Conservation (phyloP, 2,797 vertebrate species). For the Sarcoramphus papa region DNA sequence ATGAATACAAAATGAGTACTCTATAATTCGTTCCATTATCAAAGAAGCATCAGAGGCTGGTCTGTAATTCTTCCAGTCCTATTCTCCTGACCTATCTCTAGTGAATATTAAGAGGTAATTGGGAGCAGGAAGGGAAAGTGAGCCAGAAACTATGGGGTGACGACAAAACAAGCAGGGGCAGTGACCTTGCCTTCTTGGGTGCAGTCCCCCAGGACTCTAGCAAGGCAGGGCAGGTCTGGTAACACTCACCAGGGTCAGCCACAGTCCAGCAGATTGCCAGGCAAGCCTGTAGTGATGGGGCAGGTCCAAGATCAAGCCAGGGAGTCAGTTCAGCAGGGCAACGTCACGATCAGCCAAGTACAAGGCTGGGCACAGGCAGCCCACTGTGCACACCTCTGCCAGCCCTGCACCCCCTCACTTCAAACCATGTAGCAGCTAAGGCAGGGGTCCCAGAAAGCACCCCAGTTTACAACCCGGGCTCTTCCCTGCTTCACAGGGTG, state of each 20-base stretch:
- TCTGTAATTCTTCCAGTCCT: background rate
- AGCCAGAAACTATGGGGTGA: background rate
- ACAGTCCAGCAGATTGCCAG: background rate
- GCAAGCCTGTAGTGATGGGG: background rate
- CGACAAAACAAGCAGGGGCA: background rate
- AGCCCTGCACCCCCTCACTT: background rate
- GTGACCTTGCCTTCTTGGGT: background rate
- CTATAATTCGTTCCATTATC: background rate
- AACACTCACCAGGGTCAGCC: background rate
- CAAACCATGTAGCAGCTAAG: background rate
- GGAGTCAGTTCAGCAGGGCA: background rate
- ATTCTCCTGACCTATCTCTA: background rate
- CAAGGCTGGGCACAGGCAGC: background rate
- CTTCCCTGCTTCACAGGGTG: background rate
- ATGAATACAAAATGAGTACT: background rate
- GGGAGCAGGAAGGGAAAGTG: background rate
- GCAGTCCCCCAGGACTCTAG: background rate
- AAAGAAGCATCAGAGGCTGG: background rate
- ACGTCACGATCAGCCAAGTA: background rate
- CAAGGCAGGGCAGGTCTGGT: background rate
- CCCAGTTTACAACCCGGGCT: background rate
- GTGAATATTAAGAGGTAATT: background rate
- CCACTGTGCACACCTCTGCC: background rate
- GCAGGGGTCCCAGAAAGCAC: background rate
- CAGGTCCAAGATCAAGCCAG: background rate